Conservation (phyloP, 2,113 vertebrate genomes). For the Tiliqua scincoides region DNA sequence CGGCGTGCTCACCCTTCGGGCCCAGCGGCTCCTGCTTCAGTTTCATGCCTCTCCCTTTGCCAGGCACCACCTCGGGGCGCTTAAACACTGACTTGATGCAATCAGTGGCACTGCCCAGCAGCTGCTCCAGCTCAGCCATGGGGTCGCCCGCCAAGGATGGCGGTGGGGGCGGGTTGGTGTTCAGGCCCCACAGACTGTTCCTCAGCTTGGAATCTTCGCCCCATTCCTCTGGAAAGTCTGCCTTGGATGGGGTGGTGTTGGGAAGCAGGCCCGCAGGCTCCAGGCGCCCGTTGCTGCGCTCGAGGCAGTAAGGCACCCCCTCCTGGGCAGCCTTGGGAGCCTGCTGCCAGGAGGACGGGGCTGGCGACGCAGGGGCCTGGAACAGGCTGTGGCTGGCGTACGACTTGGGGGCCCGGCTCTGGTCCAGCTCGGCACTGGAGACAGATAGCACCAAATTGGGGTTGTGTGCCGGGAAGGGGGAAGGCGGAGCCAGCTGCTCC, state of each 20-base stretch:
- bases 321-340: constrained; percentile 20
- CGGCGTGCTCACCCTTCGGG: constrained; percentile 59
- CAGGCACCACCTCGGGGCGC: constrained; percentile 71
- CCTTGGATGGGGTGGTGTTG: constrained; percentile 37
- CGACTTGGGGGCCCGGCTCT: constrained; percentile 25
- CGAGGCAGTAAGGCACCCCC: constrained; percentile 25
- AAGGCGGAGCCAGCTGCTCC: constrained; percentile 61
- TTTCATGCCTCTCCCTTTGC: constrained; percentile 76
- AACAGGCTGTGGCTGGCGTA: constrained; percentile 28
- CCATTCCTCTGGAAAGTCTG: constrained; percentile 65
- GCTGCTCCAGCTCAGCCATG: constrained; percentile 93
- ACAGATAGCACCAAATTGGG: constrained; percentile 63
- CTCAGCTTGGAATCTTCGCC: constrained; percentile 49
- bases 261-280: constrained; percentile 65
- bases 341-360: constrained; percentile 39
- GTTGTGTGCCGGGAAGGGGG: constrained; percentile 50
- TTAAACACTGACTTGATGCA: constrained; percentile 85
- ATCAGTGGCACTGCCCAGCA: constrained; percentile 86
- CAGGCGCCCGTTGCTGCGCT: constrained; percentile 35
- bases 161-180: constrained; percentile 75
- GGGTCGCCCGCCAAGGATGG: constrained; percentile 79
- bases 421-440: constrained; percentile 31
- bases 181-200: constrained; percentile 74
- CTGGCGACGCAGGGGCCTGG: not conserved
- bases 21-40: constrained; percentile 67